Base-by-base conservation (phyloP, 2,888 invertebrate genomes). In the Physocephala rufipes region DNA sequence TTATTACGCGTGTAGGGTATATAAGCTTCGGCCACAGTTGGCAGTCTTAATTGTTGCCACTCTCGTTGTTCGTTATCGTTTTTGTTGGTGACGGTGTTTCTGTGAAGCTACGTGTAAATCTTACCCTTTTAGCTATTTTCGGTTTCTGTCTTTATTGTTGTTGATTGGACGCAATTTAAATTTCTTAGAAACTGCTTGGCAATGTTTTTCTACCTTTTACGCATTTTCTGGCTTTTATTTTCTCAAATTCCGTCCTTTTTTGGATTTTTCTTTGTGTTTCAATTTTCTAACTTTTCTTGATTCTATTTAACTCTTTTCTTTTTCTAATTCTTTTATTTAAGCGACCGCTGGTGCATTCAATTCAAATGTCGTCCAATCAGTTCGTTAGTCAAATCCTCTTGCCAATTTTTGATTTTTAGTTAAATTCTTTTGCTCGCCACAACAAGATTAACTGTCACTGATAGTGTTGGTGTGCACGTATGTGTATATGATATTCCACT, bases 311-410 rank as follows among this genome's bases (percentile, higher is more conserved):
- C 2, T 55, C 4, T 5, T 2, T 2, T 21, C 15, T 24, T 21
- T 36, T 7, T 21, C 12, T 63, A 28, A 9, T 26, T 1, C 12
- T 1, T n/a, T 64, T 51, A 12, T 30, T 24, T 47, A 53, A 21
- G 12, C 24, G 61, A 16, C 24, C 24, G 12, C 45, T 30, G 7
- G n/a, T 53, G 36, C 66, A 36, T 61, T 51, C 66, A 51, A 71
- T 71, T 71, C 71, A 71, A 71, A 64, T 71, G 71, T 66, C 61
- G 53, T n/a, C 45, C 24, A 49, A 28, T n/a, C 65, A 51, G 58
- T 62, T 69, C 61, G 69, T 69, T 69, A 64, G 61, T 61, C 28
- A 30, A 69, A 69, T 62, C 51, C 28, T 36, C 9, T 9, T 36
- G 65, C 66, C 55, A 55, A 65, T 61, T 72, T 72, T 68, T 67